Evolutionary conservation across 1,140 invertebrate species (phyloP), one percentile per base, ranked within the genome.

Genomic region (Aphidius ervi): DNA sequence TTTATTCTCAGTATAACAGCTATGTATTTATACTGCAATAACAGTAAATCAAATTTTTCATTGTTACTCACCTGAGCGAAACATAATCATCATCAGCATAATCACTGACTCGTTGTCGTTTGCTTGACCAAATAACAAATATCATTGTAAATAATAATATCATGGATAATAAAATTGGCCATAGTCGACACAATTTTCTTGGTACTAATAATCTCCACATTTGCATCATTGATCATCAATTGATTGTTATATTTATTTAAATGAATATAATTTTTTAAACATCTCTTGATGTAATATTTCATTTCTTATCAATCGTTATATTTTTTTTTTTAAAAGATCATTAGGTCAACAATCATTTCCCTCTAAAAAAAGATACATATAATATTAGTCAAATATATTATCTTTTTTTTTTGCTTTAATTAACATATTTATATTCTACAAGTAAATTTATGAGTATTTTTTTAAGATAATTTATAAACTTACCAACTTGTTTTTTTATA

Each of bases 121-220:
- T 72, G 47, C 53, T 61, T 7, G 68, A 66, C 74, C 74, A 78
- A 58, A 75, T 62, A 2, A 31, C 23, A 31, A 76, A 53, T 50
- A 75, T 63, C 58, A 74, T 57, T 23, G 70, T 67, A 43, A 63
- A 62, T 8, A 66, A 49, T 16, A 63, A 46, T 9, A 50, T 58
- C 10, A 58, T 57, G 37, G 58, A 59, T 23, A 66, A 47, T 2
- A 56, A 9, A 5, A 64, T 43, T 5, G 62, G 62, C 65, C 64
- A 65, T 2, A 42, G 37, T 1, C 64, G 64, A 60, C 45, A 58
- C 10, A 65, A 50, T 55, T 63, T 65, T 53, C 57, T 48, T n/a
- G 61, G 37, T 46, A 47, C 10, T 9, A 59, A 59, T 31, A 31
- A 31, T 31, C 23, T 31, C 63, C 63, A 64, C 63, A 64, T 64